A percentile compares a stretch with the other conserved stretches of the same genome.
Evolutionary conservation across 2,888 invertebrate species (phyloP).

Genomic region (Polydrusus tereticollis): DNA sequence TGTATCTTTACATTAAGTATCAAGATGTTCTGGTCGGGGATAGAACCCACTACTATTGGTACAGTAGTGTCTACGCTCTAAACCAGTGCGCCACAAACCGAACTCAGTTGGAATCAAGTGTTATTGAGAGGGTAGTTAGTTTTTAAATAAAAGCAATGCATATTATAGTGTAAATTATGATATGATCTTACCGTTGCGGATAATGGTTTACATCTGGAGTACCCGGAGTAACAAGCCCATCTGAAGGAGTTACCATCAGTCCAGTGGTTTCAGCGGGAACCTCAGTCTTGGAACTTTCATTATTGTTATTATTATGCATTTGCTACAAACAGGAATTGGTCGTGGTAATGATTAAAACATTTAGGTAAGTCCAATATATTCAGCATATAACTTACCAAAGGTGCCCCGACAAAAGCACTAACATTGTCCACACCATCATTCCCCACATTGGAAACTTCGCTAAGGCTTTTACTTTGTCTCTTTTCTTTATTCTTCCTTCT

Average conservation of each 20-base stretch:
- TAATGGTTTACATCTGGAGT: constrained; percentile 38
- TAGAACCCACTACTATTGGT: too few species aligned
- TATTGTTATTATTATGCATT: constrained; percentile 49
- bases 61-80: too few species aligned
- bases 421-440: constrained; percentile 50
- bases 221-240: constrained; percentile 34
- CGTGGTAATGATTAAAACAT: too few species aligned
- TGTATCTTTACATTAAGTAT: too few species aligned
- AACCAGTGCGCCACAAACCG: too few species aligned
- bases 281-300: constrained; percentile 24
- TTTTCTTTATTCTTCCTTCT: constrained; percentile 57
- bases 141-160: too few species aligned
- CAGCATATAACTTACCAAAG: too few species aligned
- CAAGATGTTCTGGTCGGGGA: too few species aligned
- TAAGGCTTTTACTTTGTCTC: constrained; percentile 52
- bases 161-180: too few species aligned
- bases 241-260: constrained; percentile 18
- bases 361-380: too few species aligned
- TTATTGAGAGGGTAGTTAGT: too few species aligned
- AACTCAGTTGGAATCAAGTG: too few species aligned
- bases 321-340: constrained; percentile 41
- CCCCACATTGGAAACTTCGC: constrained; percentile 49
- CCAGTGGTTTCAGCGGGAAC: constrained; percentile 40
- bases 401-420: constrained; percentile 58
- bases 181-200: constrained; percentile 27